phyloP scores from a whole-genome alignment of 1,140 invertebrate genomes.

The Bombus fervidus region DNA sequence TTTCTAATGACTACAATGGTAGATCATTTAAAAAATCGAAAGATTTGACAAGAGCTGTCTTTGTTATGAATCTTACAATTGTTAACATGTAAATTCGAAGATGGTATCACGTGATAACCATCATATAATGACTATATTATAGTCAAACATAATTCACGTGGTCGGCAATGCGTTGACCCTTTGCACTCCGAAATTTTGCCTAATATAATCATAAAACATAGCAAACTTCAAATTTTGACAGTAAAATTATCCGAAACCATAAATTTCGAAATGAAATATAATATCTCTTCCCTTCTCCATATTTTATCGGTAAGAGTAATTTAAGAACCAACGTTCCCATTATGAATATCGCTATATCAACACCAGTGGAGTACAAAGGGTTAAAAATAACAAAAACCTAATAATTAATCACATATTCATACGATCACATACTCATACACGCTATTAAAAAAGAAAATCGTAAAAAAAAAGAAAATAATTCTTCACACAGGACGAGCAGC shows the following conservation, averaged over 20 bases:
- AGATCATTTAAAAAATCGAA: too few relatives aligned
- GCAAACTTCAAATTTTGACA: not conserved
- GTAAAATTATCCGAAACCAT: not conserved
- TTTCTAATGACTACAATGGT: too few relatives aligned
- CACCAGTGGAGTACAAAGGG: not conserved
- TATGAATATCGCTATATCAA: not conserved
- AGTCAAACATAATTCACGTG: not conserved
- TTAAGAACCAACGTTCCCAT: not conserved
- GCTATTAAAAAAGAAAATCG: not conserved
- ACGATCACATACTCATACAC: conserved; percentile 32
- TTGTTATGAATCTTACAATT: not conserved
- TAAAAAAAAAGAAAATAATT: not conserved
- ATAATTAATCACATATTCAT: conserved; percentile 8
- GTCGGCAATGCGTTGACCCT: not conserved
- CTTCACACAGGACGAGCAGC: conserved; percentile 3
- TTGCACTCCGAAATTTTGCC: not conserved
- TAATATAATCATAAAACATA: not conserved
- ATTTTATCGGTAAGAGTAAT: not conserved
- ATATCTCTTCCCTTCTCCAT: not conserved
- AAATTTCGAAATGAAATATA: not conserved
- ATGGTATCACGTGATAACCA: not conserved
- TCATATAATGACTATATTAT: not conserved
- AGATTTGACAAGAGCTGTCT: not conserved
- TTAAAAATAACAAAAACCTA: not conserved
- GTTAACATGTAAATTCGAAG: not conserved